Conservation (phyloP, 2,113 vertebrate species). For the Oncorhynchus masou region DNA sequence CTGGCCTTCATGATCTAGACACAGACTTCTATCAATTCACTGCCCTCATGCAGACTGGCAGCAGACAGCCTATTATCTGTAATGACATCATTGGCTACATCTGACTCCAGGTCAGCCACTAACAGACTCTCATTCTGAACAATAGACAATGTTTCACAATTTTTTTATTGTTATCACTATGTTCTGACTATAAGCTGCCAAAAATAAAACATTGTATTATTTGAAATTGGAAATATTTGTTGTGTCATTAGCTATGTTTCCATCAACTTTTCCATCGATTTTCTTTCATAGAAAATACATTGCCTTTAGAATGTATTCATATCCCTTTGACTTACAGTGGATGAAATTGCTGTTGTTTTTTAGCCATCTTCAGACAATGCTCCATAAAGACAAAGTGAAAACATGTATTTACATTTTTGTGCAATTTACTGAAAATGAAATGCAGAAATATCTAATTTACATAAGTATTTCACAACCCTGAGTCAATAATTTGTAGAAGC, state of each 20-base stretch:
- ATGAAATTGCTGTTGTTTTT: no score
- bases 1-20: conserved; percentile 80
- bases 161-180: conserved; percentile 34
- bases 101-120: conserved; percentile 62
- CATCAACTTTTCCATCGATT: no score
- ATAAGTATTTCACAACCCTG: no score
- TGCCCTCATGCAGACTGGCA: conserved; percentile 88
- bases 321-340: no score
- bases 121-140: neutral
- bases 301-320: neutral
- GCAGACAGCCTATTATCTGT: conserved; percentile 94
- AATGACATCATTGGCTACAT: conserved; percentile 90
- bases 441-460: no score
- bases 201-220: conserved; percentile 44
- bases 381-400: no score
- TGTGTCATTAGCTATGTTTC: conserved; percentile 14
- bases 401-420: no score
- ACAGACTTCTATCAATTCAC: conserved; percentile 84
- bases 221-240: conserved; percentile 6
- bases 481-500: no score
- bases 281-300: no score
- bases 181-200: conserved; percentile 33
- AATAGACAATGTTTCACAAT: conserved; percentile 48
- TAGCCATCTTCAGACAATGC: no score
- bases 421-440: no score